Percentiles rank a stretch among this genome's conserved stretches.
Evolutionary conservation across 2,797 vertebrate genomes (phyloP).

Genomic region (Gambelia wislizenii): DNA sequence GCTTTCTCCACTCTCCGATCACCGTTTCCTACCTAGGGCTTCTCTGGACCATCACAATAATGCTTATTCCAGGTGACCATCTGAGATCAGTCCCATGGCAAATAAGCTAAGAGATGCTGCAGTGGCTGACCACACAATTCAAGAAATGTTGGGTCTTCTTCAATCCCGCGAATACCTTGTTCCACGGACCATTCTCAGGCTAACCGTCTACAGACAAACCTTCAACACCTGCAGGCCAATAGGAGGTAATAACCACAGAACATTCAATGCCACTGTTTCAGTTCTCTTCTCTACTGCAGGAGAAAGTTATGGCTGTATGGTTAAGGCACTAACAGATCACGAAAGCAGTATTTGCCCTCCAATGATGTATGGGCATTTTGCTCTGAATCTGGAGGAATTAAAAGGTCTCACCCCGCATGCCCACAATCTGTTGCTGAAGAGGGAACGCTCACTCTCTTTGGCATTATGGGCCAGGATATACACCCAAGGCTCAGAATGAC

Average conservation of each 20-base stretch:
- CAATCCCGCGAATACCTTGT: not conserved
- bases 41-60: not conserved
- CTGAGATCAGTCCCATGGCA: not conserved
- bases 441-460: constrained; percentile 35
- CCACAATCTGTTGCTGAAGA: not conserved
- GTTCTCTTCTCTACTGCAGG: not conserved
- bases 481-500: not conserved
- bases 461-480: no score
- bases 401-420: not conserved
- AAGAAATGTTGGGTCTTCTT: not conserved
- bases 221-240: constrained; percentile 6
- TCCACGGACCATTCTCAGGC: not conserved
- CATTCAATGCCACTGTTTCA: not conserved
- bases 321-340: constrained; percentile 73
- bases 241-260: not conserved
- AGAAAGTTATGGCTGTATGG: constrained; percentile 46
- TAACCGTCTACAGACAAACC: not conserved
- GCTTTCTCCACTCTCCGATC: no score
- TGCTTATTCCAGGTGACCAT: not conserved
- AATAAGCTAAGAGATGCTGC: not conserved
- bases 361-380: not conserved
- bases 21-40: no score
- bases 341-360: constrained; percentile 39
- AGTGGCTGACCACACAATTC: rapidly evolving
- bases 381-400: not conserved